phyloP scores from a whole-genome alignment of 2,797 vertebrate species.

The Phalanger gymnotis region DNA sequence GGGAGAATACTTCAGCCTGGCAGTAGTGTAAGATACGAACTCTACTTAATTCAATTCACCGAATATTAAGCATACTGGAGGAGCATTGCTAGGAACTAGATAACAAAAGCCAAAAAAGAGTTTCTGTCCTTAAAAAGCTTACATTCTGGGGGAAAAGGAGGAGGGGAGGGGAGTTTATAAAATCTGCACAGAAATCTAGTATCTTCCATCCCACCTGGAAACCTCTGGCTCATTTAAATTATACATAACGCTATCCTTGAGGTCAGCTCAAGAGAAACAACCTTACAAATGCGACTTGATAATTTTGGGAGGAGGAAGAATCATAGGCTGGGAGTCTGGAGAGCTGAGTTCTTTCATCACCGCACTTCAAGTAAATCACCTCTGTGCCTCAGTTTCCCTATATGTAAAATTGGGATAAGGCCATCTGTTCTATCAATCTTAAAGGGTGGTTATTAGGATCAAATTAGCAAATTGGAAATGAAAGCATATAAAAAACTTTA shows the following conservation, averaged over 20 bases:
- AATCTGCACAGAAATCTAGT: background rate
- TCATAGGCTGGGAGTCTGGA: background rate
- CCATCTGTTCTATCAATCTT: background rate
- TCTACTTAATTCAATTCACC: background rate
- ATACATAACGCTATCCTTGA: background rate
- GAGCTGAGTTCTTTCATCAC: background rate
- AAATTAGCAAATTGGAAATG: background rate
- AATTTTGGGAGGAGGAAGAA: background rate
- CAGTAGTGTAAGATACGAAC: background rate
- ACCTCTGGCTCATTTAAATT: slow-evolving; percentile 24
- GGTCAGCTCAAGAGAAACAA: background rate
- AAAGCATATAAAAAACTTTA: background rate
- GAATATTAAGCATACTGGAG: background rate
- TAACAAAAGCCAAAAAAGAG: background rate
- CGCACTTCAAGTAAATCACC: background rate
- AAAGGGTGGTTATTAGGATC: background rate
- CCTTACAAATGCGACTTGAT: background rate
- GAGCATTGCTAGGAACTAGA: background rate
- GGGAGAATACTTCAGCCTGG: background rate
- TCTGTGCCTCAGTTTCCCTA: background rate
- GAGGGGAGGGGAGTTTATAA: background rate
- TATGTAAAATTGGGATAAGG: background rate
- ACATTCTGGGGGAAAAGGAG: background rate
- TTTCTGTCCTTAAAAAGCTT: background rate
- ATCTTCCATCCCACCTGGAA: background rate